These are phyloP conservation scores for Mixornis gularis DNA, from an alignment of 2,113 vertebrate species.

Conservation along the genomic window DNA sequence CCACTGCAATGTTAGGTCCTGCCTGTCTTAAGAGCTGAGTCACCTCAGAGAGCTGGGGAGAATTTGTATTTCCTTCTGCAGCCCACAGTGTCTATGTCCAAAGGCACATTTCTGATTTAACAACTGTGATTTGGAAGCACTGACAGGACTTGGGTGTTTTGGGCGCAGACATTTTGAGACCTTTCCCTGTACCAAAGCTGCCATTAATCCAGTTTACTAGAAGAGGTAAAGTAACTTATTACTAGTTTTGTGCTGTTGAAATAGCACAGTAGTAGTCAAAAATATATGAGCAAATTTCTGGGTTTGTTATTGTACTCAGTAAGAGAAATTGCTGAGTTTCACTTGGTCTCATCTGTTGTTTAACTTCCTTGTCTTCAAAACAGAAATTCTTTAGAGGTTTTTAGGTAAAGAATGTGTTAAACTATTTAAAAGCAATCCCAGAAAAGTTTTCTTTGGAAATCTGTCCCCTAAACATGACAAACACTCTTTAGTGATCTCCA, in stretches of 20 bases:
- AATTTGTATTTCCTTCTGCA: neutral
- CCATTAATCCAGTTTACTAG: neutral
- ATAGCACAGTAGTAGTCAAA: neutral
- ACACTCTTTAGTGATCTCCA: neutral
- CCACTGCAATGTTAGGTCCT: neutral
- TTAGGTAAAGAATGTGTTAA: neutral
- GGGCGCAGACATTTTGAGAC: neutral
- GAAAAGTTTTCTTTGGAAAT: neutral
- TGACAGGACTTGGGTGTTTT: neutral
- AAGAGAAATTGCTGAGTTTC: neutral
- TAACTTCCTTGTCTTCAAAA: neutral
- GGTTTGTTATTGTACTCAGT: neutral
- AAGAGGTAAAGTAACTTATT: neutral
- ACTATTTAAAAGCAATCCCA: neutral
- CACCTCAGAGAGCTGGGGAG: neutral
- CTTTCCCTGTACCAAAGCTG: neutral
- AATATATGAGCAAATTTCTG: neutral
- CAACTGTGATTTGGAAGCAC: neutral
- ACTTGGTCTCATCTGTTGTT: neutral
- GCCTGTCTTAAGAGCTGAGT: neutral
- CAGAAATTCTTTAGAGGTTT: neutral
- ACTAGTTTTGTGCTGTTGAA: neutral
- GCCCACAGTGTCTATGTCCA: neutral
- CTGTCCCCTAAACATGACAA: neutral
- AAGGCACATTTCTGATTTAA: neutral